These are phyloP conservation scores for Boloria selene DNA, from an alignment of 2,888 invertebrate species.

Conservation along the genomic window DNA sequence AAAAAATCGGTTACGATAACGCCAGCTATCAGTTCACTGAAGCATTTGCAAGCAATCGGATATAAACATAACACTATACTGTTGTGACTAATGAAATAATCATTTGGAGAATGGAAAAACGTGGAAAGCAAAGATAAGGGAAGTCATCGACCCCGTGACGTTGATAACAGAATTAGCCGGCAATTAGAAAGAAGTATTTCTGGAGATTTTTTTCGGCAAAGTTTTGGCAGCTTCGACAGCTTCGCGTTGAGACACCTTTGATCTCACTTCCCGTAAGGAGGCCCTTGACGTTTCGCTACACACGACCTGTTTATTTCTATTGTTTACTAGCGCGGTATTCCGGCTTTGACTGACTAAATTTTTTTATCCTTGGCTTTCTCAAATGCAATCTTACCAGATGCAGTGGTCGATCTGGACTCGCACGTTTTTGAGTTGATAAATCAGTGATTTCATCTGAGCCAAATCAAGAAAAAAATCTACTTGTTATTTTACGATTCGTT, in stretches of 20 bases:
- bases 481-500: too few relatives aligned
- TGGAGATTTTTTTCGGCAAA: constrained; percentile 59
- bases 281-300: constrained; percentile 11
- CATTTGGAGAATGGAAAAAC: constrained; percentile 28
- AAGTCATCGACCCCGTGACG: constrained; percentile 53
- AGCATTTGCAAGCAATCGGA: too few relatives aligned
- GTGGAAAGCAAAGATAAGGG: constrained; percentile 42
- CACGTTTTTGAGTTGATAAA: too few relatives aligned
- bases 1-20: too few relatives aligned
- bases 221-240: constrained; percentile 57
- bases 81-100: not conserved
- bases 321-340: not conserved
- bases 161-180: constrained; percentile 47
- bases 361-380: too few relatives aligned
- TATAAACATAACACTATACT: too few relatives aligned
- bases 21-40: too few relatives aligned
- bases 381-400: too few relatives aligned
- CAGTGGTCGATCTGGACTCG: too few relatives aligned
- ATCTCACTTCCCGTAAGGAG: constrained; percentile 39
- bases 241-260: constrained; percentile 46
- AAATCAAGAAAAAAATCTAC: too few relatives aligned
- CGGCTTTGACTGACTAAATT: too few relatives aligned
- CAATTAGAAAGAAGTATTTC: constrained; percentile 56
- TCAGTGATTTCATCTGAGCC: too few relatives aligned
- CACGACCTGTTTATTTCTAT: constrained; percentile 1